Conservation (phyloP, 2,888 invertebrate genomes). For the Abrostola tripartita region DNA sequence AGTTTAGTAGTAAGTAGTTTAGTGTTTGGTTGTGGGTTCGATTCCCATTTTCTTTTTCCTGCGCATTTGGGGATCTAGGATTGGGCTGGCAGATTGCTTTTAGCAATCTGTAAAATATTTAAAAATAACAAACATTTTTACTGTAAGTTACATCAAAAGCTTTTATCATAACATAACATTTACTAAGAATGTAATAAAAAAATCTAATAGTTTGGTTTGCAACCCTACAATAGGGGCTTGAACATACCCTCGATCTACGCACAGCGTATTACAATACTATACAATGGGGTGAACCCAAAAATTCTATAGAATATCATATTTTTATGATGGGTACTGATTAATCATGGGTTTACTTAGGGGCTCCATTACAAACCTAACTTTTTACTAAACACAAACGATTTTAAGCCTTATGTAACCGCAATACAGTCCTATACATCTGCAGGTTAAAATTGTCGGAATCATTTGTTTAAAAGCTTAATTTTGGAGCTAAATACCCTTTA, state of each 20-base stretch:
- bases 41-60: too few relatives aligned
- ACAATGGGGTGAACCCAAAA: slow-evolving; percentile 41
- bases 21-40: too few relatives aligned
- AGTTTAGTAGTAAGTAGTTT: too few relatives aligned
- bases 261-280: slow-evolving; percentile 35
- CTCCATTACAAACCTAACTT: slow-evolving; percentile 24
- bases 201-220: slow-evolving; percentile 31
- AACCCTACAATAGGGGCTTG: slow-evolving; percentile 31
- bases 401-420: neutral
- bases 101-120: too few relatives aligned
- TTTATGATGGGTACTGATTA: slow-evolving; percentile 57
- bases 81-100: too few relatives aligned
- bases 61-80: too few relatives aligned
- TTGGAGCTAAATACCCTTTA: slow-evolving; percentile 54
- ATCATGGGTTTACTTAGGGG: slow-evolving; percentile 46
- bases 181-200: slow-evolving; percentile 20
- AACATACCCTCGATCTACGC: slow-evolving; percentile 47
- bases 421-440: slow-evolving; percentile 5
- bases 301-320: slow-evolving; percentile 60
- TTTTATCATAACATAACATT: neutral
- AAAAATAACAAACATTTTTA: too few relatives aligned
- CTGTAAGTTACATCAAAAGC: too few relatives aligned
- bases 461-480: slow-evolving; percentile 57
- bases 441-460: slow-evolving; percentile 20
- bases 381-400: slow-evolving; percentile 3